These are phyloP conservation scores for Oreotrochilus melanogaster DNA, from an alignment of 2,113 vertebrate genomes.

Conservation along the genomic window DNA sequence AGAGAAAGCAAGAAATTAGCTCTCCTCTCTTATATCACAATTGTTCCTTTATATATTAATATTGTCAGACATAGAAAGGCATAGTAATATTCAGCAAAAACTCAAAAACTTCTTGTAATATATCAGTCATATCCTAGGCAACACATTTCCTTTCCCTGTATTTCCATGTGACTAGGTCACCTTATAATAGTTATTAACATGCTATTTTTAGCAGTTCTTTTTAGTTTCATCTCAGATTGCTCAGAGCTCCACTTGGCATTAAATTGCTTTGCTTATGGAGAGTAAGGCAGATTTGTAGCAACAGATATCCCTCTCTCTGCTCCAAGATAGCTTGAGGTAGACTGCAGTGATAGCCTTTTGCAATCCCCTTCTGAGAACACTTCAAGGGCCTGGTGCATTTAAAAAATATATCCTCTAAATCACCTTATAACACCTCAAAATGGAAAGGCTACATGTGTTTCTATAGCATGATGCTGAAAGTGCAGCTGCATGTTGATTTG, in stretches of 20 bases:
- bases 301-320: background rate
- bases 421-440: background rate
- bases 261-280: background rate
- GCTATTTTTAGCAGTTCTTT: background rate
- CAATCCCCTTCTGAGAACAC: background rate
- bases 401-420: background rate
- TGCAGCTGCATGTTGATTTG: background rate
- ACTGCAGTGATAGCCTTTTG: background rate
- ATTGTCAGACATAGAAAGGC: background rate
- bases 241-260: background rate
- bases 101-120: background rate
- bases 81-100: background rate
- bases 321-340: background rate
- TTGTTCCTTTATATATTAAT: background rate
- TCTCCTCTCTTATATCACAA: background rate
- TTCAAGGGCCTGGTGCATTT: background rate
- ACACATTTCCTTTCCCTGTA: background rate
- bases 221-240: background rate
- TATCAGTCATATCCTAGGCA: background rate
- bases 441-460: background rate
- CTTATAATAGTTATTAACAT: background rate
- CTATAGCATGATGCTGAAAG: background rate
- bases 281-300: background rate
- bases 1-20: background rate
- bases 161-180: background rate